Conservation (phyloP, 2,888 invertebrate genomes). For the Lasioglossum calceatum region DNA sequence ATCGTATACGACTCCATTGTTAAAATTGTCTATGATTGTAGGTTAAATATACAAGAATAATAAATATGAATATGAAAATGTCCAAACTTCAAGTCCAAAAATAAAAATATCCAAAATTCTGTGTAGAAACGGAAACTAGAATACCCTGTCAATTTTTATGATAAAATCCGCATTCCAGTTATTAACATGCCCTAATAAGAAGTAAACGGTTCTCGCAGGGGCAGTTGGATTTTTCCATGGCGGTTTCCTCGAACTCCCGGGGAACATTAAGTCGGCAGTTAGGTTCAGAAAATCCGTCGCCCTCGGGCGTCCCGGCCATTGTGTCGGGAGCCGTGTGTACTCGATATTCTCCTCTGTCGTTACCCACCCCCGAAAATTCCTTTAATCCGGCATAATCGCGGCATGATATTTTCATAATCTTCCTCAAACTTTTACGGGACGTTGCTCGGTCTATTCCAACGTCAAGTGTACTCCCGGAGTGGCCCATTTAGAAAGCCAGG, state of each 20-base stretch:
- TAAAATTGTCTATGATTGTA: too few species aligned
- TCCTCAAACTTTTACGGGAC: slow-evolving; percentile 33
- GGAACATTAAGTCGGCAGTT: background rate
- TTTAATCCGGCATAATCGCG: slow-evolving; percentile 50
- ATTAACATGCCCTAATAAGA: background rate
- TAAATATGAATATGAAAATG: too few species aligned
- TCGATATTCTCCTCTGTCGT: slow-evolving; percentile 37
- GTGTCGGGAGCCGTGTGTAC: background rate
- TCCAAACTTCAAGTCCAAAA: too few species aligned
- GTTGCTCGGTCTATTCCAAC: slow-evolving; percentile 45
- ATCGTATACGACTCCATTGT: too few species aligned
- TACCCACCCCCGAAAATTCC: slow-evolving; percentile 34
- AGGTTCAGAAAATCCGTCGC: slow-evolving; percentile 2
- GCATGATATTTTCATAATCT: slow-evolving; percentile 61
- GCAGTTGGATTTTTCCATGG: background rate
- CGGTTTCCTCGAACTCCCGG: background rate
- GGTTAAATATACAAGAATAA: too few species aligned
- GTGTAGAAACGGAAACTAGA: too few species aligned
- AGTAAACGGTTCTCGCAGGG: background rate
- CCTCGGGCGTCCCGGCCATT: background rate
- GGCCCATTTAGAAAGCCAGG: slow-evolving; percentile 57
- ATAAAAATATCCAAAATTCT: too few species aligned
- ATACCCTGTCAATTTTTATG: too few species aligned
- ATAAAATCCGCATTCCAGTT: background rate
- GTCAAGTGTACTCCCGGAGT: slow-evolving; percentile 54